Conservation (phyloP, 2,888 invertebrate species). For the Agrotis puta region DNA sequence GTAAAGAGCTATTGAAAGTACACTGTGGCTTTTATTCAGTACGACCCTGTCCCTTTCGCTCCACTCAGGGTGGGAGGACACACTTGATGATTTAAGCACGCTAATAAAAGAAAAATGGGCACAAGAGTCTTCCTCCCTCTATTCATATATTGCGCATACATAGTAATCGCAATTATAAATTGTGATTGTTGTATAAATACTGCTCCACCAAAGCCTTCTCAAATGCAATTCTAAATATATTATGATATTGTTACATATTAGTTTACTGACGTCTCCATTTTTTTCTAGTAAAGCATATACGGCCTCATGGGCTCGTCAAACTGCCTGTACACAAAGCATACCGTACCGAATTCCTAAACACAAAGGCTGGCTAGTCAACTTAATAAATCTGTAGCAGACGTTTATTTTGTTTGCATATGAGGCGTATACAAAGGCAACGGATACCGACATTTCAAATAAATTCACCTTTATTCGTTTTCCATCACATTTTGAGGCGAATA, state of each 20-base stretch:
- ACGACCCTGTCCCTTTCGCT: too few relatives aligned
- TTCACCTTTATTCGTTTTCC: conserved; percentile 30
- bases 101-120: too few relatives aligned
- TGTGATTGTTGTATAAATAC: too few relatives aligned
- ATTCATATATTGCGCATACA: too few relatives aligned
- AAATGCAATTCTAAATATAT: too few relatives aligned
- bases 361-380: conserved; percentile 42
- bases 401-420: conserved; percentile 38
- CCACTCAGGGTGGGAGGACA: too few relatives aligned
- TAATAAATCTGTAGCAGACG: conserved; percentile 40
- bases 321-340: conserved; percentile 47
- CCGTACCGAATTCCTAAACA: conserved; percentile 45
- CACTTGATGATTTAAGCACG: too few relatives aligned
- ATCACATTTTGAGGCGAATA: conserved; percentile 24
- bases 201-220: too few relatives aligned
- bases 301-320: background rate
- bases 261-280: background rate
- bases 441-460: conserved; percentile 30
- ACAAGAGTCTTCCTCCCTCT: too few relatives aligned
- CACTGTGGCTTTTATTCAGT: too few relatives aligned
- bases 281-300: background rate
- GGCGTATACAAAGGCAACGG: conserved; percentile 17
- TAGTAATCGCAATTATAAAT: too few relatives aligned
- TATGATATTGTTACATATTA: background rate
- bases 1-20: too few relatives aligned